Evolutionary conservation across 2,113 vertebrate genomes (phyloP), one percentile per base, ranked within the genome.

Genomic region (Oncorhynchus gorbuscha): DNA sequence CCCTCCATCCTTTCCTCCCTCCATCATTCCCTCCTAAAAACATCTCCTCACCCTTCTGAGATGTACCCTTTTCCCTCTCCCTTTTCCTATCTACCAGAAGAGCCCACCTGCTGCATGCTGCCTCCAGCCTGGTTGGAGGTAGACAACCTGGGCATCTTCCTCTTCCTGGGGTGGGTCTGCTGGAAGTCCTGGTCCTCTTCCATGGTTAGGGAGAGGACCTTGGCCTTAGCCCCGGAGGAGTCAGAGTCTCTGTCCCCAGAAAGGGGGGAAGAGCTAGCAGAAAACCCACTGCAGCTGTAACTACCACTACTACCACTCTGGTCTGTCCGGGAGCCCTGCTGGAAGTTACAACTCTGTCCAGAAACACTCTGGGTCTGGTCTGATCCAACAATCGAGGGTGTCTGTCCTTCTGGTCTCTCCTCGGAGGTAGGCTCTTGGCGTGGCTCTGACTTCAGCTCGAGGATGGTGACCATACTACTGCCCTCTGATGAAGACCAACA

Each of bases 161-260:
- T 95, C 92, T 99, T 99, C 71, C 97, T 95, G 3, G 98, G 97
- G 80, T 98, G 98, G 65, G 96, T 95, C n/a, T 95, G 91, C 30
- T 96, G 96, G 70, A 94, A 48, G 81, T 98, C 97, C 20, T 73
- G 5, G 0, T 99, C 97, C 0, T 98, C 97, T 2, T 99, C 96
- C 16, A 55, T 55, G 51, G 51, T 55, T 18, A 92, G 86, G 20
- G 95, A 86, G 65, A 94, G 94, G 75, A 94, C 88, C 85, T 95
- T 96, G 84, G 93, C 84, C 68, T 93, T 95, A 6, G 96, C 90
- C 0, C 91, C 94, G 0, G 93, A 93, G 0, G 89, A 89, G n/a
- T 99, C 97, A 0, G 87, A 90, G 3, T 99, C 97, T 81, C 94
- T 94, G 83, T 98, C 97, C 69, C 82, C 76, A 0, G 94, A 86